phyloP scores from a whole-genome alignment of 2,113 vertebrate genomes.

The Elaphurus davidianus region DNA sequence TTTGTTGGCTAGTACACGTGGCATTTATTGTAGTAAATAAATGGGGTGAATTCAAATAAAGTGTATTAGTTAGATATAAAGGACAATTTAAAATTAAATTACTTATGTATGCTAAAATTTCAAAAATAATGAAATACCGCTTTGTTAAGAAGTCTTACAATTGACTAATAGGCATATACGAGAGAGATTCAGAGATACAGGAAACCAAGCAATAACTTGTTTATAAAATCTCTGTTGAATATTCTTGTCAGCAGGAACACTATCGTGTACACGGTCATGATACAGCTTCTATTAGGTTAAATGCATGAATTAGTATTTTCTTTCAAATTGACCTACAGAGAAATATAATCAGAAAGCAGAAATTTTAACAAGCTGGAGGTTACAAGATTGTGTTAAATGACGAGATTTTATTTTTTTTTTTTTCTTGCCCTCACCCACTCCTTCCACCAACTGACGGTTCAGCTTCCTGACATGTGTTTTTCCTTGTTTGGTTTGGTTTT shows the following conservation, averaged over 20 bases:
- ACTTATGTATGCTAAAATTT: neutral
- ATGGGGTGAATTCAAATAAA: neutral
- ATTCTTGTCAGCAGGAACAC: neutral
- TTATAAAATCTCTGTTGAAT: neutral
- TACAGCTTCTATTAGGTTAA: neutral
- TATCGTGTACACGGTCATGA: neutral
- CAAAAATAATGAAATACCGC: neutral
- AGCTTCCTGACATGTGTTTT: neutral
- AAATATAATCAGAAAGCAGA: slow-evolving; percentile 2
- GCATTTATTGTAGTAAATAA: neutral
- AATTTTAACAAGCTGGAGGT: neutral
- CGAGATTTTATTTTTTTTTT: neutral
- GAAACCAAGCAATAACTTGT: slow-evolving; percentile 13
- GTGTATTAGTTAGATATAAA: slow-evolving; percentile 21
- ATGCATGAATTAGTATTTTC: neutral
- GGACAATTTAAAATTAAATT: slow-evolving; percentile 49
- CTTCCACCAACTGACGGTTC: neutral
- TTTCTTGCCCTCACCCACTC: fast-evolving
- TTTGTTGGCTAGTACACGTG: neutral
- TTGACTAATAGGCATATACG: neutral
- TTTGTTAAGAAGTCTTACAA: slow-evolving; percentile 18
- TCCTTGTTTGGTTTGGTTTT: neutral
- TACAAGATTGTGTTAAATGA: neutral
- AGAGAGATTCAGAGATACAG: neutral
- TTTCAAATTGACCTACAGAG: neutral